These are phyloP conservation scores for Anas platyrhynchos DNA, from an alignment of 2,113 vertebrate genomes.

Conservation along the genomic window DNA sequence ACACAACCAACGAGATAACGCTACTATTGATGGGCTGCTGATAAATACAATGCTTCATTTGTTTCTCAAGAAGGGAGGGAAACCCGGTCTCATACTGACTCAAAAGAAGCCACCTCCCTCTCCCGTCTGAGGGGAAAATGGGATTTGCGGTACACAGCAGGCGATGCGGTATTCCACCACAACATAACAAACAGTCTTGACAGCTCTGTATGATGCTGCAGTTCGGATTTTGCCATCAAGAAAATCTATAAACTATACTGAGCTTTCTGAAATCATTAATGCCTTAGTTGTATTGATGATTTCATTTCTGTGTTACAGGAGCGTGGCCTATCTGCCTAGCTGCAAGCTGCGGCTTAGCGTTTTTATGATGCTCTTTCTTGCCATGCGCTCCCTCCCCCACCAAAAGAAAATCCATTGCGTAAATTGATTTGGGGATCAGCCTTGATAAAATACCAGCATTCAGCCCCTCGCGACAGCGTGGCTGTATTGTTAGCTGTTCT, in stretches of 20 bases:
- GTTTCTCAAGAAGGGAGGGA: neutral
- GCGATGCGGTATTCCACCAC: rapidly evolving
- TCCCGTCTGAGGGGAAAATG: neutral
- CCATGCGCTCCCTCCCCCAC: neutral
- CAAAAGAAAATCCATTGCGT: neutral
- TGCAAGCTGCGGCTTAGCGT: neutral
- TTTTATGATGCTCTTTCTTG: neutral
- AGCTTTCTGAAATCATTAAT: neutral
- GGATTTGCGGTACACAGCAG: neutral
- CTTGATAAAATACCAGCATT: conserved; percentile 55
- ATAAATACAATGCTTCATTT: neutral
- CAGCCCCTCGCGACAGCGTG: neutral
- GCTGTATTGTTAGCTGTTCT: neutral
- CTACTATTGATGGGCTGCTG: neutral
- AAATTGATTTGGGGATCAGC: conserved; percentile 59
- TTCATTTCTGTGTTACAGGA: neutral
- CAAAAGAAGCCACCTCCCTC: neutral
- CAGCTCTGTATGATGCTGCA: neutral
- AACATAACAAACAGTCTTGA: neutral
- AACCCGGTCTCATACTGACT: neutral
- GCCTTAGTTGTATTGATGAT: neutral
- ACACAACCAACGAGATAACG: neutral
- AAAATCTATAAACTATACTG: neutral
- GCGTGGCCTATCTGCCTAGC: neutral
- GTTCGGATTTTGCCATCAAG: neutral